Evolutionary conservation across 2,888 invertebrate genomes (phyloP).

Genomic region (Papilio elwesi): DNA sequence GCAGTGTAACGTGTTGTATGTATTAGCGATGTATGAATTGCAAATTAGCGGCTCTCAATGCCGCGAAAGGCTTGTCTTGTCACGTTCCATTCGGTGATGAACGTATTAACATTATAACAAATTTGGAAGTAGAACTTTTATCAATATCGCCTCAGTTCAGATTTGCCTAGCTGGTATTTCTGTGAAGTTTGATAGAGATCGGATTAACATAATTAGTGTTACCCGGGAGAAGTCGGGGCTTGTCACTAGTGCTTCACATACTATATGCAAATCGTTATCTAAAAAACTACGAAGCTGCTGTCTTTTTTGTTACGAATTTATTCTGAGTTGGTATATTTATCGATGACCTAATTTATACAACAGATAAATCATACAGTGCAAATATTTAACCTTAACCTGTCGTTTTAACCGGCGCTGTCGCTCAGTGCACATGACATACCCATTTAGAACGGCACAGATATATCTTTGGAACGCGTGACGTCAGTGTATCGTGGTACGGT

Average conservation of each 20-base stretch:
- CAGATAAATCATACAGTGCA: constrained; percentile 7
- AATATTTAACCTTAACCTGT: constrained; percentile 15
- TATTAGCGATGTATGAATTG: constrained; percentile 38
- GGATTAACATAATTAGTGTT: too few species aligned
- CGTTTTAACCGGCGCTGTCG: constrained; percentile 6
- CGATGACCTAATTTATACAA: constrained; percentile 14
- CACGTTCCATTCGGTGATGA: background rate
- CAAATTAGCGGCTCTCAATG: constrained; percentile 41
- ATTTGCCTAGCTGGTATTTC: too few species aligned
- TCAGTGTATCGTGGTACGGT: constrained; percentile 1
- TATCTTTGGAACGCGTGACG: background rate
- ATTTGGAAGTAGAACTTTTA: too few species aligned
- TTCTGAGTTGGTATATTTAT: constrained; percentile 2
- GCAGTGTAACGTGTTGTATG: constrained; percentile 29
- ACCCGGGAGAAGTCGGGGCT: too few species aligned
- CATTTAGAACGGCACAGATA: too few species aligned
- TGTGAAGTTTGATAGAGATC: too few species aligned
- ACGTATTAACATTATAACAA: too few species aligned
- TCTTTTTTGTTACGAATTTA: constrained; percentile 8
- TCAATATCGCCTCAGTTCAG: too few species aligned
- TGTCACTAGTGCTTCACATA: too few species aligned
- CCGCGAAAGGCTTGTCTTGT: constrained; percentile 16
- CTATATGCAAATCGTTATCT: too few species aligned
- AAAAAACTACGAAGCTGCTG: background rate
- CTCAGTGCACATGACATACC: constrained; percentile 2